Percentiles rank a stretch among this genome's conserved stretches.
phyloP scores from a whole-genome alignment of 2,888 invertebrate genomes.

The Odontomyia ornata region DNA sequence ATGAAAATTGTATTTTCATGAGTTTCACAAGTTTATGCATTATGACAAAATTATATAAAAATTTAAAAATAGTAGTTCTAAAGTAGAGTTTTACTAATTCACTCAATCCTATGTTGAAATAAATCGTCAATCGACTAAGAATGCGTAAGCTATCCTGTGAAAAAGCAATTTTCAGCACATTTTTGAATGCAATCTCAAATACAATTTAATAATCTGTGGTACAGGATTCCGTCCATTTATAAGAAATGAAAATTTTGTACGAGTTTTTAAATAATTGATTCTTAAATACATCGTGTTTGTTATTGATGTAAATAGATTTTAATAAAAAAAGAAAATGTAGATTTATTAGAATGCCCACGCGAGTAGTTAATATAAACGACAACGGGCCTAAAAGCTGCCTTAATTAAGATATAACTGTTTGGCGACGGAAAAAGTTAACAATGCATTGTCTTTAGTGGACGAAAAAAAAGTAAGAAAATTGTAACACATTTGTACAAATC shows the following conservation, averaged over 20 bases:
- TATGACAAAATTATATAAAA: too few species aligned
- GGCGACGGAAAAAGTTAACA: conserved; percentile 2
- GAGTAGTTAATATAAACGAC: not conserved
- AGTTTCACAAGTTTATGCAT: too few species aligned
- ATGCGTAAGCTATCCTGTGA: not conserved
- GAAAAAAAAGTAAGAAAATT: not conserved
- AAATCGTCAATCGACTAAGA: too few species aligned
- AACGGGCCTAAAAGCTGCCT: conserved; percentile 48
- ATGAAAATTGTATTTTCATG: too few species aligned
- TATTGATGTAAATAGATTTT: conserved; percentile 26
- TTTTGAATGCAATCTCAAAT: too few species aligned
- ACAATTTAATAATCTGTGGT: conserved; percentile 20
- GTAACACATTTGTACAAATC: conserved; percentile 46
- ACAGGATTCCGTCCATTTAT: conserved; percentile 37
- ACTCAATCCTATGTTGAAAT: too few species aligned
- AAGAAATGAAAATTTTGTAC: conserved; percentile 5
- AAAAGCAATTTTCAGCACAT: not conserved
- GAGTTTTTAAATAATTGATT: conserved; percentile 18
- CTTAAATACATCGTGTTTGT: conserved; percentile 26
- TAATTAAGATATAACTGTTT: conserved; percentile 47
- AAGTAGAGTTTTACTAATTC: too few species aligned
- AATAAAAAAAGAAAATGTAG: not conserved
- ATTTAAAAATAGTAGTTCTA: too few species aligned
- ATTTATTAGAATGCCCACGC: conserved; percentile 1
- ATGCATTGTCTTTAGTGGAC: not conserved